Percentiles rank a stretch among this genome's conserved stretches.
phyloP scores from a whole-genome alignment of 2,888 invertebrate species.

The Philaethria dido region DNA sequence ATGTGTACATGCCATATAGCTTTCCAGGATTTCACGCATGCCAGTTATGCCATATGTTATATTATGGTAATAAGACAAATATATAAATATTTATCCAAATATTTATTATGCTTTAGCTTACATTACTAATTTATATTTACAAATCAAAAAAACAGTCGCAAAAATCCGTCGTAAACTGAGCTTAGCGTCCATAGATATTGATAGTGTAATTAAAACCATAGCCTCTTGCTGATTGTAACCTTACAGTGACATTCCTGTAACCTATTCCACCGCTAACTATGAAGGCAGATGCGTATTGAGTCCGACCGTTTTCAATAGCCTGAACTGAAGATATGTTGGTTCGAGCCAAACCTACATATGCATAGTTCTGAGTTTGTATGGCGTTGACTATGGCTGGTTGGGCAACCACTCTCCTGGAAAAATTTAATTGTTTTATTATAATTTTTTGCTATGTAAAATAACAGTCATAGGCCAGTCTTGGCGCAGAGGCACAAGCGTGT shows the following conservation, averaged over 20 bases:
- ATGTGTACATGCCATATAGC: no score
- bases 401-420: neutral
- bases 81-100: no score
- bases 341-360: neutral
- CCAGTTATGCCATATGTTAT: no score
- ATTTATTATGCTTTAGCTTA: no score
- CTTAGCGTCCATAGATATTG: neutral
- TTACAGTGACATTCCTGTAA: neutral
- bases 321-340: neutral
- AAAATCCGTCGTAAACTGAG: no score
- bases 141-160: no score
- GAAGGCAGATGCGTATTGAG: neutral
- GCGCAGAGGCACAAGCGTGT: no score
- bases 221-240: constrained; percentile 1
- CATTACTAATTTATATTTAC: no score
- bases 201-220: constrained; percentile 2
- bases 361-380: neutral
- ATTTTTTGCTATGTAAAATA: no score
- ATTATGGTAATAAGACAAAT: no score
- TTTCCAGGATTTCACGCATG: no score
- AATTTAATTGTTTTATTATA: neutral
- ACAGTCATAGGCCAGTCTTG: no score
- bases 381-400: neutral
- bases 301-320: neutral
- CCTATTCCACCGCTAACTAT: constrained; percentile 1